Base-by-base conservation (phyloP, 1,140 invertebrate species). In the Sminthurinus signatus region DNA sequence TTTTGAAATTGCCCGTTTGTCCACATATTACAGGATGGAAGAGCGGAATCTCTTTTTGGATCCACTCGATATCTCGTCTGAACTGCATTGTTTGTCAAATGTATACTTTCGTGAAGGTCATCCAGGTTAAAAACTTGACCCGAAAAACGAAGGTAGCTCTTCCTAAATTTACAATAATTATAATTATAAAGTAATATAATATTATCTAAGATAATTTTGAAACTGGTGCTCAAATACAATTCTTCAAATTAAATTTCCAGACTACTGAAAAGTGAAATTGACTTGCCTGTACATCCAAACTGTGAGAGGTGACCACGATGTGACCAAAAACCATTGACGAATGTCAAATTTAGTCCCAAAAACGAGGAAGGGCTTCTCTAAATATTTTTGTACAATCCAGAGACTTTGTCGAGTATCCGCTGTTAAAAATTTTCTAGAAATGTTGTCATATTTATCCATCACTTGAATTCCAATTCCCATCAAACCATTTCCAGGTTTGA, bases 291-390 rank as follows among this genome's bases (percentile, higher is more conserved):
- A 96, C 78, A 93, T 86, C 91, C 91, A 96, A 23, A 96, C 85
- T 1, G 89, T 91, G 21, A 96, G 75, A 1, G 93, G 93, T 75
- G 92, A 88, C 67, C 88, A 87, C 75, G 85, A 87, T 0, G 91
- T 92, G 2, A 95, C 86, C 31, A 96, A 78, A 78, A 96, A 96
- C 90, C 90, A 93, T 75, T 91, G 88, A 2, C 89, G 80, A 63
- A 96, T 94, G 76, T 96, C 92, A 74, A 95, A 95, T 81, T 96
- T 96, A 2, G 91, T 94, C 68, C 89, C 84, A 76, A 93, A 87
- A 65, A 96, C 85, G 21, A 94, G 81, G 50, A 95, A 78, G 0
- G 89, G 90, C 65, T 84, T 84, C 79, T 91, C 89, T 66, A 79
- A 74, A 28, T 74, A 72, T 43, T 72, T 72, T 42, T 72, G 70